Base-by-base conservation (phyloP, 1,140 invertebrate species). In the Meteorus sp. region DNA sequence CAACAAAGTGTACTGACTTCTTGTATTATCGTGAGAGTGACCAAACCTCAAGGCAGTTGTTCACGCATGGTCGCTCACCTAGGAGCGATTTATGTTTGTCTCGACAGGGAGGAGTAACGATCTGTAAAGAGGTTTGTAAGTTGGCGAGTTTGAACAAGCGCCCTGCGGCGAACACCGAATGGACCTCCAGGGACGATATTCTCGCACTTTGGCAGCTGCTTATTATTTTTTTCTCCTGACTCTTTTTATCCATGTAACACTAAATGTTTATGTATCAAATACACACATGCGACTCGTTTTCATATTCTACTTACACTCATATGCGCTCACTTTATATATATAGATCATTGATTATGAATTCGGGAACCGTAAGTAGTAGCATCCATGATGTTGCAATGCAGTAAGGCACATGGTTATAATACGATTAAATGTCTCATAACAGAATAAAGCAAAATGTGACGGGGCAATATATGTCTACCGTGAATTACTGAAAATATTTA, bases 81-180 rank as follows among this genome's bases (percentile, higher is more conserved):
- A 41, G 39, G 59, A 53, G 41, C 45, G 57, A 72, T 72, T 72
- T 74, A 78, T 75, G 74, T 74, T 70, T 76, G 74, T 74, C 72
- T 71, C 66, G 61, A 65, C 69, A 70, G 65, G 65, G 60, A 71
- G 70, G 69, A 77, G 72, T 79, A 78, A 79, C 76, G 74, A 79
- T 78, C 75, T 78, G 75, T 78, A 78, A 78, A 77, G 75, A 76
- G 73, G 75, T 79, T 76, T 76, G 74, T 77, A 70, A 76, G 74
- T 75, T 78, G 73, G 71, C 71, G 73, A 66, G 72, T 70, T 76
- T 73, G 69, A 66, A 72, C 47, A 57, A 58, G 75, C 72, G 67
- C 75, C 77, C 77, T 65, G 74, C 64, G 64, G 77, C 60, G 75
- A 63, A 62, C 57, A 60, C 62, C 33, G 25, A 54, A 52, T 6